phyloP scores from a whole-genome alignment of 2,113 vertebrate species.

The Turnix velox region DNA sequence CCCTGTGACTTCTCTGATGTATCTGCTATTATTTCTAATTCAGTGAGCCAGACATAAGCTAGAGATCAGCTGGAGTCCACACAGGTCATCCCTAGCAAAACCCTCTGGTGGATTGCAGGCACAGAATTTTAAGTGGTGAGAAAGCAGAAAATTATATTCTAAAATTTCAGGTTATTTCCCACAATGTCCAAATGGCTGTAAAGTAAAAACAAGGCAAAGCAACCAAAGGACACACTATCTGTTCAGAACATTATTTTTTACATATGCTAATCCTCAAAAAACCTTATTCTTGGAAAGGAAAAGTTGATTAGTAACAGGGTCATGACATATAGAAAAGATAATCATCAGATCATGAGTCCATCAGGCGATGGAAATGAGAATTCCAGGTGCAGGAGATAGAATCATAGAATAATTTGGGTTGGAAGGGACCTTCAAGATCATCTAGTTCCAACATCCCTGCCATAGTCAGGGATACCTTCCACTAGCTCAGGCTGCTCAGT shows the following conservation, averaged over 20 bases:
- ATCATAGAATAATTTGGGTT: no score
- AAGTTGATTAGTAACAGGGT: not conserved
- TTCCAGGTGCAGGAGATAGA: not conserved
- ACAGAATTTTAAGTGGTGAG: not conserved
- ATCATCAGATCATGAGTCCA: accelerated
- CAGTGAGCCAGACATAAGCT: not conserved
- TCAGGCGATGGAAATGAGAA: not conserved
- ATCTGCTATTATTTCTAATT: not conserved
- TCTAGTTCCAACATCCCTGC: no score
- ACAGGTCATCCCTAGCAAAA: not conserved
- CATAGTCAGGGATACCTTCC: no score
- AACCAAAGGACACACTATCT: accelerated
- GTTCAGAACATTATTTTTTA: not conserved
- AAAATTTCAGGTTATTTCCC: not conserved
- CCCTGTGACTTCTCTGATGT: not conserved
- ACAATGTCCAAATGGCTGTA: not conserved
- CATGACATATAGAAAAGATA: not conserved
- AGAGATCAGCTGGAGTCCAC: not conserved
- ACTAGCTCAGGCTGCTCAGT: no score
- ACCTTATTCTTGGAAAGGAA: not conserved
- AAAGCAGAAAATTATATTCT: not conserved
- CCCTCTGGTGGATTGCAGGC: accelerated
- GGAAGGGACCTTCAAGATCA: no score
- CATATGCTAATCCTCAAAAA: no score
- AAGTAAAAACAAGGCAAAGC: not conserved